Base-by-base conservation (phyloP, 2,797 vertebrate genomes). In the Nyctalus aviator region DNA sequence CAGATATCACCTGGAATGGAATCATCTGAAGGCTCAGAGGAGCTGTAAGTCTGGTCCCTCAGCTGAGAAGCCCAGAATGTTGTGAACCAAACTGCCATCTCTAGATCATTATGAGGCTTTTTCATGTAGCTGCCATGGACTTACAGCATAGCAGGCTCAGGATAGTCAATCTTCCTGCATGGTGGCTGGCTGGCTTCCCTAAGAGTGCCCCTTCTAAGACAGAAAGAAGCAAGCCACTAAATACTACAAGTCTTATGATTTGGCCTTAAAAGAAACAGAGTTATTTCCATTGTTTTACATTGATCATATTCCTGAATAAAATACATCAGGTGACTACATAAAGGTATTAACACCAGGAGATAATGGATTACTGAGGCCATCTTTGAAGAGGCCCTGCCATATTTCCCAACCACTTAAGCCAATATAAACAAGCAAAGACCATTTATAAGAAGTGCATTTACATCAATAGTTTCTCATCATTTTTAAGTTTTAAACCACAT, bases 401-500 rank as follows among this genome's bases (percentile, higher is more conserved):
- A 15, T 92, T 83, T 75, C 8, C 75, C 32, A 46, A 4, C 1
- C 10, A 78, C 18, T 76, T n/a, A 76, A 91, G 57, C 30, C 6
- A 35, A 79, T 10, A 20, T 75, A 76, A 88, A 41, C 23, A 81
- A 91, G 57, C 9, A 86, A 23, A 81, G 12, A 62, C 9, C 12
- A 75, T 76, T 18, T 66, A 57, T 3, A 64, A 94, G 12, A 86
- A 48, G 62, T 79, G 5, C 71, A 17, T 88, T 69, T 85, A 9
- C 6, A 27, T 83, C 64, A 87, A 13, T 90, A 44, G 84, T 93
- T 95, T 17, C 15, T 88, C 66, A 57, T 18, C 6, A 48, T 14
- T 71, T 83, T 83, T 35, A 73, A 84, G 15, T 84, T 94, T 84
- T 37, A 55, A 84, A 85, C 25, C 8, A 13, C 85, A 2, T 94